Evolutionary conservation across 2,113 vertebrate species (phyloP).

Genomic region (Triplophysa dalaica): DNA sequence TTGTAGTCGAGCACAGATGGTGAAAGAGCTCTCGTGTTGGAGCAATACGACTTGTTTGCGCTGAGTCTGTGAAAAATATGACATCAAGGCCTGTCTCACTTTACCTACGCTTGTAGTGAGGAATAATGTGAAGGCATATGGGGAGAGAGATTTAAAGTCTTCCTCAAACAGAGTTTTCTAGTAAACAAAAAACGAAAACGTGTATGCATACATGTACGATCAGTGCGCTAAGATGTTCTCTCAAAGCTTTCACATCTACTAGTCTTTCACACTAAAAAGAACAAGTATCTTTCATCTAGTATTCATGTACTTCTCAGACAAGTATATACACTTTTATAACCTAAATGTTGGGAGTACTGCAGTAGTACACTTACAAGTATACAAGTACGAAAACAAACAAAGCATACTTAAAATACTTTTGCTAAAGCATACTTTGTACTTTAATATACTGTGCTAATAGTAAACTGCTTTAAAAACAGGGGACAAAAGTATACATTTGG

Average conservation of each 20-base stretch:
- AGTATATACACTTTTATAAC: no score
- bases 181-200: conserved; percentile 26
- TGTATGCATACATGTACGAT: not conserved
- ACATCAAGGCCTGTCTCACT: conserved; percentile 52
- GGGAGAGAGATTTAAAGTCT: conserved; percentile 46
- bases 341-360: no score
- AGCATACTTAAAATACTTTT: no score
- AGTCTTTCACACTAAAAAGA: no score
- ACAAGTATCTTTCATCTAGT: no score
- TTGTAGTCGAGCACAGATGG: conserved; percentile 62
- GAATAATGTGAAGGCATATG: conserved; percentile 50
- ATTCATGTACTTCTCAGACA: no score
- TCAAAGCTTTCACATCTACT: not conserved
- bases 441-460: no score
- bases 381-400: no score
- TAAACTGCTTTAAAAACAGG: no score
- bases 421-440: no score
- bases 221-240: not conserved
- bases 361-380: no score
- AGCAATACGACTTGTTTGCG: conserved; percentile 51
- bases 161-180: not conserved
- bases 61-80: conserved; percentile 55
- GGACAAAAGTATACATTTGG: no score
- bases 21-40: conserved; percentile 51
- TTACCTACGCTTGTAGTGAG: conserved; percentile 51